These are phyloP conservation scores for Pharmacophagus antenor DNA, from an alignment of 2,888 invertebrate genomes.

Conservation along the genomic window DNA sequence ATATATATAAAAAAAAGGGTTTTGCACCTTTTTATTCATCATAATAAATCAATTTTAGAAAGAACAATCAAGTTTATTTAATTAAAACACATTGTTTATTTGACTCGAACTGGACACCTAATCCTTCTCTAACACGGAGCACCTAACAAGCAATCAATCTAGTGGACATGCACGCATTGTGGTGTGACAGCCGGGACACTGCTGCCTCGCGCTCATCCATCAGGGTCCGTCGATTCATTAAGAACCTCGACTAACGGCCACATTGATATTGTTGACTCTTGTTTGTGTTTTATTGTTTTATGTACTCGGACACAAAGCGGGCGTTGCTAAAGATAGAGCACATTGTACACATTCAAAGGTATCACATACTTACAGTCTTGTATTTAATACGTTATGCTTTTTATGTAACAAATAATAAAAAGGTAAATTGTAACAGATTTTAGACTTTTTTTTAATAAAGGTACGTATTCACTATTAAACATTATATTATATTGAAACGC, in stretches of 20 bases:
- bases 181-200: conserved; percentile 45
- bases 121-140: conserved; percentile 11
- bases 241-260: conserved; percentile 19
- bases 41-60: conserved; percentile 7
- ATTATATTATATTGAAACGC: conserved; percentile 12
- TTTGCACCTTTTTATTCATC: not conserved
- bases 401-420: not conserved
- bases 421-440: not conserved
- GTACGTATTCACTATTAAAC: not conserved
- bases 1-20: too few relatives aligned
- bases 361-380: not conserved
- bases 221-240: conserved; percentile 37
- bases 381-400: not conserved
- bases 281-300: conserved; percentile 12
- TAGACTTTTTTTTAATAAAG: too few relatives aligned
- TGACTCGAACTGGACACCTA: conserved; percentile 6
- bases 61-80: conserved; percentile 14
- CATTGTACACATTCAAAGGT: not conserved
- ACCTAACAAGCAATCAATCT: conserved; percentile 44
- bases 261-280: conserved; percentile 9
- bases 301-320: not conserved
- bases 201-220: conserved; percentile 38
- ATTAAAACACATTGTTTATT: conserved; percentile 18
- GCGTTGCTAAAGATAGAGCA: not conserved
- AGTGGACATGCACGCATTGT: conserved; percentile 43